phyloP scores from a whole-genome alignment of 2,888 invertebrate species.

The Eremobia ochroleuca region DNA sequence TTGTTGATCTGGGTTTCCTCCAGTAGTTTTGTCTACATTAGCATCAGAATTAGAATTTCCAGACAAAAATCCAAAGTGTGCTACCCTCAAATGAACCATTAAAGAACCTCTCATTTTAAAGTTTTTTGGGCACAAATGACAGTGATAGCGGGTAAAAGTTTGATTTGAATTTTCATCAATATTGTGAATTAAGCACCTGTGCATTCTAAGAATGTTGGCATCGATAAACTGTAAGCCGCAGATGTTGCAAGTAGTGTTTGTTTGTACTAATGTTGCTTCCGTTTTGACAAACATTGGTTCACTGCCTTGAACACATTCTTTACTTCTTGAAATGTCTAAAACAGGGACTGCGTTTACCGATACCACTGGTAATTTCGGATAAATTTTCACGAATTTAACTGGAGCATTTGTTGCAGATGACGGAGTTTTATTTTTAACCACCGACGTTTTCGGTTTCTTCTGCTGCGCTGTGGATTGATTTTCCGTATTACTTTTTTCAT shows the following conservation, averaged over 20 bases:
- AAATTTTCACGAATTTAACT: constrained; percentile 88
- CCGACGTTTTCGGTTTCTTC: constrained; percentile 79
- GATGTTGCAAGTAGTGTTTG: constrained; percentile 91
- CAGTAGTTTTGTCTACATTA: constrained; percentile 64
- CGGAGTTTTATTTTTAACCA: constrained; percentile 85
- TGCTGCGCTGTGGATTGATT: constrained; percentile 72
- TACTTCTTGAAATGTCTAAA: constrained; percentile 78
- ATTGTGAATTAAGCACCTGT: constrained; percentile 93
- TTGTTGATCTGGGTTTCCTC: constrained; percentile 62
- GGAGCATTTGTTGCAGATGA: constrained; percentile 75
- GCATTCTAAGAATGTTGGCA: constrained; percentile 93
- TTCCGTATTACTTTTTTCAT: constrained; percentile 70
- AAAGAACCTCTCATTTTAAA: constrained; percentile 96
- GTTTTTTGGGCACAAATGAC: constrained; percentile 94
- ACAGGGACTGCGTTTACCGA: constrained; percentile 82
- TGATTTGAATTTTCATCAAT: constrained; percentile 82
- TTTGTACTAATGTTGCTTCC: constrained; percentile 75
- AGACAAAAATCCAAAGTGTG: constrained; percentile 92
- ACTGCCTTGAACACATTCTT: constrained; percentile 71
- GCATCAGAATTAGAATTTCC: constrained; percentile 69
- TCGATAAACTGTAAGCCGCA: constrained; percentile 94
- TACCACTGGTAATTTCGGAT: constrained; percentile 86
- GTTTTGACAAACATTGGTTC: constrained; percentile 78
- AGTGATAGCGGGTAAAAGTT: constrained; percentile 91
- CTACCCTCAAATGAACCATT: constrained; percentile 95